Conservation (phyloP, 2,113 vertebrate genomes). For the Nestor notabilis region DNA sequence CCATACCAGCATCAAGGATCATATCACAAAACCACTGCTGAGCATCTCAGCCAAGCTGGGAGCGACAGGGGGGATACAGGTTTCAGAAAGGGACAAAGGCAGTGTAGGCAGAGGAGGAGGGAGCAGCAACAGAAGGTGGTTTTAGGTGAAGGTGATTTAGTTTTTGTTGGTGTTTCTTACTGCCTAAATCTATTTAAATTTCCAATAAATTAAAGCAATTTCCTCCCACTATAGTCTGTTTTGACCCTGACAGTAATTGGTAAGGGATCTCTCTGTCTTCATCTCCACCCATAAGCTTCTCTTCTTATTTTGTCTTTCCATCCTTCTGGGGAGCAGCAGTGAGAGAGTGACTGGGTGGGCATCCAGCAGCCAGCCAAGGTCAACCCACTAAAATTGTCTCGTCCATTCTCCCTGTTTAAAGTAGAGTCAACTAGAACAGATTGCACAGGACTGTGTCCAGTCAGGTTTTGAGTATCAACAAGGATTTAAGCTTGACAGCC, state of each 20-base stretch:
- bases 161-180: background rate
- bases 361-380: background rate
- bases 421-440: background rate
- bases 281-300: background rate
- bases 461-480: background rate
- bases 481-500: background rate
- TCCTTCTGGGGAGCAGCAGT: background rate
- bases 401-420: background rate
- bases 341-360: background rate
- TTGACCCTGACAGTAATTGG: background rate
- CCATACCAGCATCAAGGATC: background rate
- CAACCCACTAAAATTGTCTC: background rate
- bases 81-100: accelerated
- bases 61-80: accelerated
- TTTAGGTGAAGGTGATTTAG: background rate
- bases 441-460: background rate
- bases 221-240: background rate
- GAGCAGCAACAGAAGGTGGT: background rate
- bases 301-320: background rate
- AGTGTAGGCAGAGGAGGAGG: background rate
- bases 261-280: background rate
- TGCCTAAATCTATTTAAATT: background rate
- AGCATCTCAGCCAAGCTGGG: background rate
- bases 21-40: background rate
- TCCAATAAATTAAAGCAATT: background rate